A percentile compares a stretch with the other conserved stretches of the same genome.
Conservation (phyloP, 2,113 vertebrate genomes). For the Cheilinus undulatus region DNA sequence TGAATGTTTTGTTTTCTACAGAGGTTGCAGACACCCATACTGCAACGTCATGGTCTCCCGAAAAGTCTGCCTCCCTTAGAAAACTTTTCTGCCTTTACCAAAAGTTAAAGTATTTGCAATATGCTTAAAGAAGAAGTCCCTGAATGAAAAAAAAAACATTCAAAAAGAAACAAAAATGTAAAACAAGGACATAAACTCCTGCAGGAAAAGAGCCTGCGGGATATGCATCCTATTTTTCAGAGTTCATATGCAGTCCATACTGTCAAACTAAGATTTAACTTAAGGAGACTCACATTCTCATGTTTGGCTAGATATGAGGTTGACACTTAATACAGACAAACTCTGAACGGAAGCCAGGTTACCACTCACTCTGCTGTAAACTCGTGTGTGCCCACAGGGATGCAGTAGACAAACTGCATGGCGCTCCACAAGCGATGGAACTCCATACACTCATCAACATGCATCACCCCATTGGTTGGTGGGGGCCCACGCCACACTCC, state of each 20-base stretch:
- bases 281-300: no score
- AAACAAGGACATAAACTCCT: no score
- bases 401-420: constrained; percentile 99
- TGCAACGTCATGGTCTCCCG: background rate
- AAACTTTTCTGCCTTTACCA: background rate
- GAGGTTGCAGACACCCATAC: background rate
- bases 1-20: background rate
- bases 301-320: no score
- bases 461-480: constrained; percentile 98
- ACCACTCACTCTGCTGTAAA: constrained; percentile 96
- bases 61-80: background rate
- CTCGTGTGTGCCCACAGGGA: constrained; percentile 97
- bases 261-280: no score
- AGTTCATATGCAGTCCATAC: no score
- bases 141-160: no score
- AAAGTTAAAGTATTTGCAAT: background rate
- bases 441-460: constrained; percentile 98
- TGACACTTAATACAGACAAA: background rate
- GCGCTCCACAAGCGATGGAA: constrained; percentile 99
- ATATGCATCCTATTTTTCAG: no score
- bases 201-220: no score
- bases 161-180: no score
- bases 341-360: no score
- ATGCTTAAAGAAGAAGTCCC: no score
- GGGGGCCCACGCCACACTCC: constrained; percentile 97